Base-by-base conservation (phyloP, 2,888 invertebrate genomes). In the Eulithis prunata region DNA sequence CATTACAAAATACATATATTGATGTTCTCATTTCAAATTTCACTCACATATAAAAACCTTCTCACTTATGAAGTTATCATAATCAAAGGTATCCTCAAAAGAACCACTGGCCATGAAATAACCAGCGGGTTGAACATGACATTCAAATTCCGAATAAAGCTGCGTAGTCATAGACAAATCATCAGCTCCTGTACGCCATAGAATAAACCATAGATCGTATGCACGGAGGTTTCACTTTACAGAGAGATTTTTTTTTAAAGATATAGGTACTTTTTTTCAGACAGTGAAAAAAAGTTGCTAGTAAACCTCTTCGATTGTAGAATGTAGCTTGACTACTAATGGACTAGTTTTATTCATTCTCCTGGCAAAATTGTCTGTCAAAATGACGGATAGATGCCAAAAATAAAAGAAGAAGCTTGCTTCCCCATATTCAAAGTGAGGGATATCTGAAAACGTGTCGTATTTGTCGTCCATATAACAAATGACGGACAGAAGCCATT, bases 91-190 rank as follows among this genome's bases (percentile, higher is more conserved):
- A 62, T 59, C 57, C 56, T 62, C 66, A 64, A 64, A 69, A 66
- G 61, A 71, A 72, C 72, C 73, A 78, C 78, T 75, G 79, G 85
- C 80, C 89, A 88, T 90, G 90, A 90, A 91, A 90, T 90, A 84
- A 88, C 82, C 76, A 84, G 83, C 74, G 88, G 87, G 89, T 89
- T 89, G 82, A 78, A 77, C 86, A 91, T 92, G 91, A 91, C 90
- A 87, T 85, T 85, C 79, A 87, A 87, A 89, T 88, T 80, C 82
- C 71, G 73, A 78, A 75, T 74, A 81, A 85, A 86, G 77, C 73
- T 84, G 89, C 88, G 71, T 75, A 71, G 89, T 89, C 90, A 89
- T 86, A 90, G 78, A 89, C 80, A 83, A 85, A 88, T 88, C 90
- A 91, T 90, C 88, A 85, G 82, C 82, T 79, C 75, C 80, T 58